These are phyloP conservation scores for Drepana falcataria DNA, from an alignment of 2,888 invertebrate species.

Conservation along the genomic window DNA sequence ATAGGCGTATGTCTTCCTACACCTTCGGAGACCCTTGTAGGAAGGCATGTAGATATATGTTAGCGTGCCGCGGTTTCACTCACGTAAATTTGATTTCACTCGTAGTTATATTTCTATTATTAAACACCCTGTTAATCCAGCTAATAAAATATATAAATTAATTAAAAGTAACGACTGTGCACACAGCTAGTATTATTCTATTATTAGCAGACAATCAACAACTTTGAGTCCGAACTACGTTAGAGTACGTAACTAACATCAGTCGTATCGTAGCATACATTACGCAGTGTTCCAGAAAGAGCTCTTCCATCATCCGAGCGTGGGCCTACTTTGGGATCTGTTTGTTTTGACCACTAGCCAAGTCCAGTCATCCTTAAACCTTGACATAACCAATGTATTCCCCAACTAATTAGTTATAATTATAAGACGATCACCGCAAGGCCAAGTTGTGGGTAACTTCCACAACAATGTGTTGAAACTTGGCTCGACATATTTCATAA, in stretches of 20 bases:
- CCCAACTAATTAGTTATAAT: constrained; percentile 35
- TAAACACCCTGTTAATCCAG: no score
- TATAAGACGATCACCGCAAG: constrained; percentile 27
- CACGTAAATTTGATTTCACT: no score
- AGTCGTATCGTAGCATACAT: neutral
- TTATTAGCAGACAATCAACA: no score
- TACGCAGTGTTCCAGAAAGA: constrained; percentile 31
- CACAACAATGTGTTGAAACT: neutral
- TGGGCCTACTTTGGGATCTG: constrained; percentile 37
- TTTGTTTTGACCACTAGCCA: constrained; percentile 60
- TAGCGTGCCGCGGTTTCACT: no score
- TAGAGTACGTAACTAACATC: neutral
- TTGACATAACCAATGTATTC: constrained; percentile 40
- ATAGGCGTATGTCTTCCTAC: no score
- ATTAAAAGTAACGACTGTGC: no score
- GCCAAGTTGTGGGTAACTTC: constrained; percentile 13
- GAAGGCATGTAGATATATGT: no score
- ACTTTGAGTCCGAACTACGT: neutral
- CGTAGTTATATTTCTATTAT: no score
- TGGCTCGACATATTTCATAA: constrained; percentile 1
- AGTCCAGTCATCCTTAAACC: constrained; percentile 32
- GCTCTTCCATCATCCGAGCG: constrained; percentile 40
- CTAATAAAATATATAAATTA: no score
- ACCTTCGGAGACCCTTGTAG: no score
- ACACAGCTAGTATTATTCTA: no score